These are phyloP conservation scores for Hippocampus zosterae DNA, from an alignment of 2,113 vertebrate species.

Conservation along the genomic window DNA sequence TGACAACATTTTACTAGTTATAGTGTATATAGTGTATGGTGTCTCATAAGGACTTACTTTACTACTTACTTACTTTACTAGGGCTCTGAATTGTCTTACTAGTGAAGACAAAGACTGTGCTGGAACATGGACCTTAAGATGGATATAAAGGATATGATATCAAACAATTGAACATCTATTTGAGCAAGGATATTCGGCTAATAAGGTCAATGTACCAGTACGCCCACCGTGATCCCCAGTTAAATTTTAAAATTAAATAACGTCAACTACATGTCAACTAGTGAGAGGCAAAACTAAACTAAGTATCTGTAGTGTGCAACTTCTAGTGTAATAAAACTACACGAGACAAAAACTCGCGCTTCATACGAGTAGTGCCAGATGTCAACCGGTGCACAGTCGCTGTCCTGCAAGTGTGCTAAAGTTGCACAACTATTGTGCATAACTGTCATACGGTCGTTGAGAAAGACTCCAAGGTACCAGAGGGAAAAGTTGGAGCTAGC, in stretches of 20 bases:
- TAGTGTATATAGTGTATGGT: too few species aligned
- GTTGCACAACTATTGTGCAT: neutral
- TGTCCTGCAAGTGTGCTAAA: neutral
- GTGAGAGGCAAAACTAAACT: neutral
- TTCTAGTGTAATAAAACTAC: neutral
- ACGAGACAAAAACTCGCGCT: neutral
- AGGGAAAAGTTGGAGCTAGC: conserved; percentile 7
- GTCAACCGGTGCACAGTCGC: neutral
- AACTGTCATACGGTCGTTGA: neutral
- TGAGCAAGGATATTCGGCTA: too few species aligned
- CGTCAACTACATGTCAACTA: neutral
- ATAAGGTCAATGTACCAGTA: too few species aligned
- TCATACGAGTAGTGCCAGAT: neutral
- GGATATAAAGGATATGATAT: too few species aligned
- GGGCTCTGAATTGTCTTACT: neutral
- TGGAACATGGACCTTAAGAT: neutral
- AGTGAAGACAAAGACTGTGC: neutral
- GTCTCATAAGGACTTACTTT: too few species aligned
- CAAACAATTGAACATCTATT: too few species aligned
- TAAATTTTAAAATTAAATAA: too few species aligned
- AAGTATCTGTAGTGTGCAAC: too few species aligned
- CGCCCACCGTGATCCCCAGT: too few species aligned
- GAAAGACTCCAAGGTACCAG: neutral
- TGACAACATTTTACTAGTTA: neutral
- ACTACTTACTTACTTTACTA: too few species aligned